phyloP scores from a whole-genome alignment of 1,140 invertebrate species.

The Battus philenor region DNA sequence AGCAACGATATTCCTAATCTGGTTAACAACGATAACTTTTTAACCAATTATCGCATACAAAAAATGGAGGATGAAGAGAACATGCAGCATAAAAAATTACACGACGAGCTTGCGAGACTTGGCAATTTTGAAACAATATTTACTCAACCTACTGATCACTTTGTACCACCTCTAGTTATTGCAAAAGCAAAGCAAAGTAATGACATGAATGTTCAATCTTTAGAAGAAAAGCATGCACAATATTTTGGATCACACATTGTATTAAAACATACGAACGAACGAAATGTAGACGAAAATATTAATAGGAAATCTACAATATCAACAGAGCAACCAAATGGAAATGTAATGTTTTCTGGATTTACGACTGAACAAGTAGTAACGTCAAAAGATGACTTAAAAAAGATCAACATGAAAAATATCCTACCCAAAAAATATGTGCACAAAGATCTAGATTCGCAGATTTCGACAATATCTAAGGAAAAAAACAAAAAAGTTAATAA shows the following conservation, averaged over 20 bases:
- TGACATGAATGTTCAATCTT: slow-evolving; percentile 70
- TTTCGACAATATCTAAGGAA: background rate
- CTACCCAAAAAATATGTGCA: slow-evolving; percentile 56
- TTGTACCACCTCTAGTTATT: slow-evolving; percentile 73
- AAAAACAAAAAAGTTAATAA: slow-evolving; percentile 25
- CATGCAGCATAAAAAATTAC: slow-evolving; percentile 57
- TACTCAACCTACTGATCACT: slow-evolving; percentile 71
- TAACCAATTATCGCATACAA: slow-evolving; percentile 36
- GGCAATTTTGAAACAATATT: slow-evolving; percentile 68
- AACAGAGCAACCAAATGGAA: background rate
- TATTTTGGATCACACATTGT: slow-evolving; percentile 47
- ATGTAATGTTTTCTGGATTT: too few species aligned
- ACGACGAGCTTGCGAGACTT: slow-evolving; percentile 54
- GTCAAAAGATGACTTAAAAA: slow-evolving; percentile 28
- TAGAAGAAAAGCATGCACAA: slow-evolving; percentile 70
- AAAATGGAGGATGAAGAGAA: slow-evolving; percentile 57
- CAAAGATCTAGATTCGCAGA: slow-evolving; percentile 35
- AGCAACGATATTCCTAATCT: slow-evolving; percentile 52
- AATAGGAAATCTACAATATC: slow-evolving; percentile 12
- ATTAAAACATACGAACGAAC: slow-evolving; percentile 27
- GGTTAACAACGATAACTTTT: slow-evolving; percentile 31
- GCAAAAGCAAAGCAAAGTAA: slow-evolving; percentile 71
- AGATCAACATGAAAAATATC: slow-evolving; percentile 34
- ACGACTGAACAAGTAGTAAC: slow-evolving; percentile 11
- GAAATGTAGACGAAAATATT: slow-evolving; percentile 21